phyloP scores from a whole-genome alignment of 2,113 vertebrate genomes.

The Tragelaphus imberbis region DNA sequence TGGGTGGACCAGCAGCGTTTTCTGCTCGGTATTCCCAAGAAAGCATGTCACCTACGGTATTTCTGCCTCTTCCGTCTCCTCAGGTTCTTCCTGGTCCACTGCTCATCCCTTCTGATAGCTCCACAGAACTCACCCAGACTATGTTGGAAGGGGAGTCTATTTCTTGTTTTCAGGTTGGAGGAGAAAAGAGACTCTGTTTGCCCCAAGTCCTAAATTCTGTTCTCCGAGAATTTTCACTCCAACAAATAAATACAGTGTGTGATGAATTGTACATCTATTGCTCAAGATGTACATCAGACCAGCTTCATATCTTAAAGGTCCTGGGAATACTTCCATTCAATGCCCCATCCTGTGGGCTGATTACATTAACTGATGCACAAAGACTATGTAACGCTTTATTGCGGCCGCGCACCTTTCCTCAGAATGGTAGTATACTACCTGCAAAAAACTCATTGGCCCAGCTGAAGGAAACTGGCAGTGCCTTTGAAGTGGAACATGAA shows the following conservation, averaged over 20 bases:
- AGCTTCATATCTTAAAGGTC: constrained; percentile 97
- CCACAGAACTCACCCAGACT: constrained; percentile 96
- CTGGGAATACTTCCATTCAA: constrained; percentile 97
- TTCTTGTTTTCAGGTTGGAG: constrained; percentile 96
- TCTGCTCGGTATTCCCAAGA: constrained; percentile 93
- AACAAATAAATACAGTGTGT: constrained; percentile 97
- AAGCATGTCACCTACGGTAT: constrained; percentile 84
- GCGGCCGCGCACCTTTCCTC: constrained; percentile 88
- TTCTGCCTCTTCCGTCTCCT: constrained; percentile 91
- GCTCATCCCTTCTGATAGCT: constrained; percentile 96
- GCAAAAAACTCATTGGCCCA: constrained; percentile 85
- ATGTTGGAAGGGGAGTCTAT: constrained; percentile 95
- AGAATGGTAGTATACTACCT: constrained; percentile 84
- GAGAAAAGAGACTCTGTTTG: constrained; percentile 96
- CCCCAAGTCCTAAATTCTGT: constrained; percentile 98
- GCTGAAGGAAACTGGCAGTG: constrained; percentile 90
- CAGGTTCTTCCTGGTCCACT: constrained; percentile 92
- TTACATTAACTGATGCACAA: constrained; percentile 96
- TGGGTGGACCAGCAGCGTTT: constrained; percentile 97
- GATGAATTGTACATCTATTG: constrained; percentile 98
- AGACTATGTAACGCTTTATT: constrained; percentile 95
- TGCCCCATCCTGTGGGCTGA: constrained; percentile 96
- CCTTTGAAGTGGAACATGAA: constrained; percentile 97
- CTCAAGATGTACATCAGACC: constrained; percentile 94
- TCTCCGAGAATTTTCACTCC: constrained; percentile 95